Evolutionary conservation across 2,888 invertebrate genomes (phyloP).

Genomic region (Sipha maydis): DNA sequence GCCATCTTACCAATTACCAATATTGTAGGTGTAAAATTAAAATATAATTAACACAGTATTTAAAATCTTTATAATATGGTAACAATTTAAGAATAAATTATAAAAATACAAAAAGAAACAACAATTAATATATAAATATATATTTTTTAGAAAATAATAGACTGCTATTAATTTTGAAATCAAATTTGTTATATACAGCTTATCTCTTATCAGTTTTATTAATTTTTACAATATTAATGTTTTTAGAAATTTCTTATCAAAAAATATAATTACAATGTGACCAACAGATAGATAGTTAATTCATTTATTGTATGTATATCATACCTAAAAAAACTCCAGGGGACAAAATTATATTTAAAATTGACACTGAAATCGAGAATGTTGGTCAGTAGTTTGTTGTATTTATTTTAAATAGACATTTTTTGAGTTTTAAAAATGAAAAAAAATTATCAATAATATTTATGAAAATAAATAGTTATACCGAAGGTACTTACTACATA

Average conservation of each 20-base stretch:
- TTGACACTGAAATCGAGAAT: no score
- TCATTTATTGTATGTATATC: no score
- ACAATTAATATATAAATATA: not conserved
- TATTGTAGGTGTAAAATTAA: not conserved
- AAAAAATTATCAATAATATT: no score
- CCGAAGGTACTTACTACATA: no score
- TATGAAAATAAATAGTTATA: no score
- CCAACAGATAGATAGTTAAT: not conserved
- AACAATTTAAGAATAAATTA: not conserved
- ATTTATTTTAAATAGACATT: no score
- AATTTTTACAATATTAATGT: not conserved
- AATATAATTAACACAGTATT: not conserved
- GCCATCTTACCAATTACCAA: not conserved
- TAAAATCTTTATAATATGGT: not conserved
- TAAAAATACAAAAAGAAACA: not conserved
- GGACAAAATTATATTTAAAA: not conserved
- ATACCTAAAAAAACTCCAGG: no score
- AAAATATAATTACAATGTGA: not conserved
- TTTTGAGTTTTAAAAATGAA: no score
- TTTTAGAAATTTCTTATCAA: not conserved
- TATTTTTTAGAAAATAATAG: not conserved
- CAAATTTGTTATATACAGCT: not conserved
- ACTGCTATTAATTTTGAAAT: not conserved
- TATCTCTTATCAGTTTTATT: not conserved
- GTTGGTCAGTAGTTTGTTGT: no score